These are phyloP conservation scores for Gambusia yucatana DNA, from an alignment of 2,797 vertebrate species.

Conservation along the genomic window DNA sequence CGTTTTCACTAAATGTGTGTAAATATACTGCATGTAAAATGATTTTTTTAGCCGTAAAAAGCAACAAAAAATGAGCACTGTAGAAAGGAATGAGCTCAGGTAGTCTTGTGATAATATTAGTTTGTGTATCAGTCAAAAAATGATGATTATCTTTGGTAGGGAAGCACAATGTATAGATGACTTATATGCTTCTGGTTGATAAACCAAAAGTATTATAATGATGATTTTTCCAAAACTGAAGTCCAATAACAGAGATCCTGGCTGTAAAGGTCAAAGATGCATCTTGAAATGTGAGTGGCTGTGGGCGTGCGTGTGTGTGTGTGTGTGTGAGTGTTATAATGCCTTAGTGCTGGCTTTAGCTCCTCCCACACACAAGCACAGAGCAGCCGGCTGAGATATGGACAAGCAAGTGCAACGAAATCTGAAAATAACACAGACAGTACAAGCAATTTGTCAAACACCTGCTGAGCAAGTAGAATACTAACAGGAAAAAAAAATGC, in stretches of 20 bases:
- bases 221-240: not conserved
- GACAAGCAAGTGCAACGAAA: constrained; percentile 2
- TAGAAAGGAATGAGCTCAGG: not conserved
- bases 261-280: not conserved
- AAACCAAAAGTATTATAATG: not conserved
- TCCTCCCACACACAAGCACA: not conserved
- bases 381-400: not conserved
- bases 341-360: not conserved
- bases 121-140: not conserved
- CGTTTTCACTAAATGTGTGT: not conserved
- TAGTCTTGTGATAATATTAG: not conserved
- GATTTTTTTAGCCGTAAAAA: not conserved
- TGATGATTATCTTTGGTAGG: not conserved
- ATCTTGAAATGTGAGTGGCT: not conserved
- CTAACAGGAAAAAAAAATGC: not conserved
- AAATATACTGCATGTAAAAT: not conserved
- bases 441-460: constrained; percentile 15
- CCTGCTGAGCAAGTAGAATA: constrained; percentile 2
- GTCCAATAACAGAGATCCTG: not conserved
- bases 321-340: not conserved
- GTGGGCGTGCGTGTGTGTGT: no score
- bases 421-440: not conserved
- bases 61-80: not conserved
- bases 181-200: not conserved
- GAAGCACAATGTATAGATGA: not conserved